Evolutionary conservation across 2,113 vertebrate species (phyloP).

Genomic region (Columba livia): DNA sequence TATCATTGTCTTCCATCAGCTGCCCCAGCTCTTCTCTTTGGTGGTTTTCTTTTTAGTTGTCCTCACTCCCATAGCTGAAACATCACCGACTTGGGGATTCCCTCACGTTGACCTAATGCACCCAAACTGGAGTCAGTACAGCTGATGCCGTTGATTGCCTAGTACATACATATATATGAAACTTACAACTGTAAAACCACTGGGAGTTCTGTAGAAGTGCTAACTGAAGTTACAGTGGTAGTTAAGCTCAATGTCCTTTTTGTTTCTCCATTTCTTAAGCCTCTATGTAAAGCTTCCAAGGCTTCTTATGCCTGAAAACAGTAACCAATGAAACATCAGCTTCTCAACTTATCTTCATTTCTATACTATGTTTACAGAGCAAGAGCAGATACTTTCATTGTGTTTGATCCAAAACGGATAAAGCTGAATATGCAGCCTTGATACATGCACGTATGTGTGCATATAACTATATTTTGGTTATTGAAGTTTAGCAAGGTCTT

Average conservation of each 20-base stretch:
- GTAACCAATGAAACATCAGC: not conserved
- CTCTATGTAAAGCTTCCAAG: not conserved
- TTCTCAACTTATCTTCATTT: not conserved
- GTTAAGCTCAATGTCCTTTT: not conserved
- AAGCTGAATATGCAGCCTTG: not conserved
- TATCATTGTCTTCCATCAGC: accelerated
- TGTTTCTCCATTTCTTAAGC: not conserved
- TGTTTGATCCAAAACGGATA: not conserved
- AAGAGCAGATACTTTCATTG: not conserved
- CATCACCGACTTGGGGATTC: not conserved
- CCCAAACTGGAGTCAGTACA: not conserved
- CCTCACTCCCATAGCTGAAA: not conserved
- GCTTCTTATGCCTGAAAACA: not conserved
- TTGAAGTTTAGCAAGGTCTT: not conserved
- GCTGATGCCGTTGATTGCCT: not conserved
- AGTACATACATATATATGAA: not conserved
- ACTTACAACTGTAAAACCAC: not conserved
- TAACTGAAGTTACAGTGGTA: not conserved
- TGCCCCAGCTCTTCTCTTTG: not conserved
- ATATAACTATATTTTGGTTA: not conserved
- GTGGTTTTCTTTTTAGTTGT: not conserved
- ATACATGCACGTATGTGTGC: not conserved
- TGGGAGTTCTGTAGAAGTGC: not conserved
- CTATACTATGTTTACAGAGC: not conserved
- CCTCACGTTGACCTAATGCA: not conserved